Evolutionary conservation across 2,113 vertebrate species (phyloP).

Genomic region (Callithrix jacchus): DNA sequence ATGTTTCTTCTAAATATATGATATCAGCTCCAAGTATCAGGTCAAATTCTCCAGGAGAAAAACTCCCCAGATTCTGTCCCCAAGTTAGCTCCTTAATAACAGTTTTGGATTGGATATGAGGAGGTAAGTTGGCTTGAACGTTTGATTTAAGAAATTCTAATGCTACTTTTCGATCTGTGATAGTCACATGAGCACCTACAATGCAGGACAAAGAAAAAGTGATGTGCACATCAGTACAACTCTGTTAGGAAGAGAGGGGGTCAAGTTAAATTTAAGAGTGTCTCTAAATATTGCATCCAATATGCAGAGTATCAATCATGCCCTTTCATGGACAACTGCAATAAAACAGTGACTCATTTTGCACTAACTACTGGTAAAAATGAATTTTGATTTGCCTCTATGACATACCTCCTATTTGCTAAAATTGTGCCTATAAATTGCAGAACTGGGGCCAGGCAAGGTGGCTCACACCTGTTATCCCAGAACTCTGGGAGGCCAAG

Average conservation of each 20-base stretch:
- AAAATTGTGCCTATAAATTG: neutral
- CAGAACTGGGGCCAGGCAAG: too few relatives aligned
- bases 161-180: conserved; percentile 92
- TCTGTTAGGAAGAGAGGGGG: neutral
- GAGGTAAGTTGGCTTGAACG: conserved; percentile 90
- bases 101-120: conserved; percentile 79
- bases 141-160: conserved; percentile 92
- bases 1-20: conserved; percentile 96
- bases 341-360: neutral
- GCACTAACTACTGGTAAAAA: neutral
- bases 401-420: neutral
- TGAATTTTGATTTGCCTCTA: neutral
- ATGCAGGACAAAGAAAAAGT: conserved; percentile 37
- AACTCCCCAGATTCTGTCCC: conserved; percentile 89
- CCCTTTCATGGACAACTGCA: neutral
- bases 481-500: too few relatives aligned
- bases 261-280: neutral
- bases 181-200: conserved; percentile 92
- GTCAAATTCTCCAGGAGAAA: conserved; percentile 88
- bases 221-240: conserved; percentile 16
- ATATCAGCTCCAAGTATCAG: conserved; percentile 95
- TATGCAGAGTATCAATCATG: accelerated
- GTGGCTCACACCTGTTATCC: too few relatives aligned
- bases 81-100: conserved; percentile 92
- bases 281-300: neutral